phyloP scores from a whole-genome alignment of 1,140 invertebrate genomes.

The Zaprionus inermis region DNA sequence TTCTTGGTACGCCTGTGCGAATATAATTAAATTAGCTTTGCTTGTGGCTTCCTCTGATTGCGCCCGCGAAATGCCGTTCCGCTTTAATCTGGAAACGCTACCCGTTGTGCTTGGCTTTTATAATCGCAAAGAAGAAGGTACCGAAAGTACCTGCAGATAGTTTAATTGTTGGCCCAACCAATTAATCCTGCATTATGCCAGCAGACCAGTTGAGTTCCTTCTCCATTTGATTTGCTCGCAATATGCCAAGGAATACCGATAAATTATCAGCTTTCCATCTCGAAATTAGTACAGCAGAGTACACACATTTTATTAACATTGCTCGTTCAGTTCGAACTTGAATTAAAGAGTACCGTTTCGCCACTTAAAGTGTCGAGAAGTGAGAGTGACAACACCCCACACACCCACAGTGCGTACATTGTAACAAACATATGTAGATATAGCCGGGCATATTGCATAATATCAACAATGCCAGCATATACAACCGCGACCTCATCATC shows the following conservation, averaged over 20 bases:
- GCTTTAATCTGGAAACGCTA: conserved; percentile 54
- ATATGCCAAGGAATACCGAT: neutral
- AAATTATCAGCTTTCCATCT: neutral
- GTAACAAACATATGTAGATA: neutral
- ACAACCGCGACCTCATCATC: conserved; percentile 26
- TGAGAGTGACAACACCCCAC: conserved; percentile 9
- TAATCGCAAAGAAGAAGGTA: conserved; percentile 16
- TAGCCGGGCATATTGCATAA: conserved; percentile 54
- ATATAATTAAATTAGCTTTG: conserved; percentile 76
- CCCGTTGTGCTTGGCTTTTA: conserved; percentile 35
- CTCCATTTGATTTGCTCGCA: neutral
- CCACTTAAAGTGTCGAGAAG: neutral
- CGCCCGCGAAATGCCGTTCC: conserved; percentile 46
- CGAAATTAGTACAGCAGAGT: neutral
- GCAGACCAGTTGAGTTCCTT: neutral
- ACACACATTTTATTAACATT: conserved; percentile 1
- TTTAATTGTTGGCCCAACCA: conserved; percentile 9
- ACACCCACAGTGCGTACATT: conserved; percentile 11
- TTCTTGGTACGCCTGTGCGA: conserved; percentile 28
- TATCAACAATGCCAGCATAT: conserved; percentile 42
- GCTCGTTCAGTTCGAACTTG: neutral
- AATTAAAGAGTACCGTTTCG: neutral
- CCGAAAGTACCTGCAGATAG: neutral
- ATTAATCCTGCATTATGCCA: conserved; percentile 11
- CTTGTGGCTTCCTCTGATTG: conserved; percentile 66